Conservation (phyloP, 1,140 invertebrate species). For the Drosophila pseudoananassae region DNA sequence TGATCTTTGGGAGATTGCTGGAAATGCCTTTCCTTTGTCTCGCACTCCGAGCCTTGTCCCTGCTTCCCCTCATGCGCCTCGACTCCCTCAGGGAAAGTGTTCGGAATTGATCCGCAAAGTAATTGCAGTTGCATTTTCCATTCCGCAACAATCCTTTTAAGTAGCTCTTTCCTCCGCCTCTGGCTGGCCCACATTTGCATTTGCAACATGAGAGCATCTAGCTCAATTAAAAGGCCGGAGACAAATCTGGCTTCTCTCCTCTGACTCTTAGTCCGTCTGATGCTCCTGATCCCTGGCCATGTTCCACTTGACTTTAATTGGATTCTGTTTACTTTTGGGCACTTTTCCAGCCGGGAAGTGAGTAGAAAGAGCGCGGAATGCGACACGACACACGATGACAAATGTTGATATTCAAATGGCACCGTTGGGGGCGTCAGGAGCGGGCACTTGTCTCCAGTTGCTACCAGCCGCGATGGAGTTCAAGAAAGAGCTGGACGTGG, state of each 20-base stretch:
- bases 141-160: conserved; percentile 49
- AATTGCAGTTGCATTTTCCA: conserved; percentile 44
- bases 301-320: conserved; percentile 80
- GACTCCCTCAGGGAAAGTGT: conserved; percentile 66
- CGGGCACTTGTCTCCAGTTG: conserved; percentile 30
- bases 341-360: conserved; percentile 55
- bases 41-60: background rate
- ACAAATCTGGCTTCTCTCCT: conserved; percentile 38
- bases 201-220: conserved; percentile 60
- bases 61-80: background rate
- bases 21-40: conserved; percentile 30
- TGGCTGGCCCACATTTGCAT: conserved; percentile 69
- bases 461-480: background rate
- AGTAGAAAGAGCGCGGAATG: conserved; percentile 57
- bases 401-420: conserved; percentile 81
- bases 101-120: conserved; percentile 61
- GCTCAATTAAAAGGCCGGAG: conserved; percentile 69
- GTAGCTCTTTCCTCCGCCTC: conserved; percentile 39
- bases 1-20: conserved; percentile 47
- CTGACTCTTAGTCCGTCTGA: background rate
- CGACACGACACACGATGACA: conserved; percentile 78
- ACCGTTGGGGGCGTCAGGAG: conserved; percentile 58
- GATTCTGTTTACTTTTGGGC: conserved; percentile 77
- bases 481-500: background rate
- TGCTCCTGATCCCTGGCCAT: conserved; percentile 58